Evolutionary conservation across 92 coral and sea anemone species (phyloP).

Genomic region (Nematostella vectensis): DNA sequence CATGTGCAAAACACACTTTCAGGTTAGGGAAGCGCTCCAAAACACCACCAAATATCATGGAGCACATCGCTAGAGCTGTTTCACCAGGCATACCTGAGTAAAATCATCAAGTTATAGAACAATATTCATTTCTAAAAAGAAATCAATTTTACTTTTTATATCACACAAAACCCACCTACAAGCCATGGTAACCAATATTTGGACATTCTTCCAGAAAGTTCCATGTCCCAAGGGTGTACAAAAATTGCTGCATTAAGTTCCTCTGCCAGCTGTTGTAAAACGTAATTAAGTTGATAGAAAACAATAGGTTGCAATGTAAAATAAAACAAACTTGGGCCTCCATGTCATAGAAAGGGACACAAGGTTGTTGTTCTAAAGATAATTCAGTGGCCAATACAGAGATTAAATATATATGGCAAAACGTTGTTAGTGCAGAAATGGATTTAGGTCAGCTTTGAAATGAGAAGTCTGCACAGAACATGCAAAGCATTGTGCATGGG

Average conservation of each 20-base stretch:
- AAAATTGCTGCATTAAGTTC: conserved; percentile 76
- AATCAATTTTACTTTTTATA: too few relatives aligned
- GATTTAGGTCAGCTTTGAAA: too few relatives aligned
- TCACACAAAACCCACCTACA: conserved; percentile 65
- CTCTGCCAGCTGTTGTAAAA: conserved; percentile 66
- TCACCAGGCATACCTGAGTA: conserved; percentile 89
- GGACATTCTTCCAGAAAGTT: conserved; percentile 67
- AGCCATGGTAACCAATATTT: conserved; percentile 99
- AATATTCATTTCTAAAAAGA: too few relatives aligned
- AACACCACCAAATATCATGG: conserved; percentile 95
- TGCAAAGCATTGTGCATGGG: too few relatives aligned
- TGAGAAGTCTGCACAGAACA: too few relatives aligned
- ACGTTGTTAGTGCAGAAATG: too few relatives aligned
- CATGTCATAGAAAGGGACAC: neutral
- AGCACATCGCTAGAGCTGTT: conserved; percentile 80
- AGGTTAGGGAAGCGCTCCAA: conserved; percentile 79
- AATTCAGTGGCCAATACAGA: too few relatives aligned
- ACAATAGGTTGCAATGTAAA: too few relatives aligned
- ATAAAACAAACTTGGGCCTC: neutral
- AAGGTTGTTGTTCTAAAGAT: too few relatives aligned
- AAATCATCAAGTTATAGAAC: too few relatives aligned
- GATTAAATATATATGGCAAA: too few relatives aligned
- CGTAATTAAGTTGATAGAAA: too few relatives aligned
- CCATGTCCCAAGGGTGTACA: conserved; percentile 99
- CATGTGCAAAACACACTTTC: conserved; percentile 96